Base-by-base conservation (phyloP, 2,888 invertebrate species). In the Alentia gelatinosa region DNA sequence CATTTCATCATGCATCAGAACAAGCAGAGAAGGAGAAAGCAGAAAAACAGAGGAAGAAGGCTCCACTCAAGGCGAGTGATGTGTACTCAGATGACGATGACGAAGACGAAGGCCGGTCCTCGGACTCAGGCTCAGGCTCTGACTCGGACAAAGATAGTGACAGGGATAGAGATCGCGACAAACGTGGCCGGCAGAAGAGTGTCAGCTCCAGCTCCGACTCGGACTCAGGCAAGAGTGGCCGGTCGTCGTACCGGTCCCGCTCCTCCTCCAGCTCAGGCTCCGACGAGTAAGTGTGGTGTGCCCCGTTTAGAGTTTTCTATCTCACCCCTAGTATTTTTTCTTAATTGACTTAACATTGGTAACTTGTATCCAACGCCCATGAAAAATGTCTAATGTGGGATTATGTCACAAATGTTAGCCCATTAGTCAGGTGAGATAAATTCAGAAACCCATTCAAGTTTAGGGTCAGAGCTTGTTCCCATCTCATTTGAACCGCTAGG, bases 21-120 rank as follows among this genome's bases (percentile, higher is more conserved):
- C 91, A 93, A 92, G 86, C 47, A 0, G 99, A 99, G 96, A 98
- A 98, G 90, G 98, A 98, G 93, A 98, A 98, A 94, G 96, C 97
- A 40, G 95, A 96, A 91, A 96, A 97, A 94, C 97, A 98, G 15
- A 98, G 98, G 95, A 89, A 89, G 40, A 89, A 89, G 42, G 42
- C 89, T 3, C 89, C 89, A 42, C 96, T 98, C 47, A 99, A 99
- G 95, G 98, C 99, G 0, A 98, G 98, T 0, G 99, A 99, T 95
- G 98, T 99, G 91, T 99, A 99, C 96, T 99, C 99, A 40, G 96
- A 96, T 90, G 96, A 96, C 92, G 95, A 96, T 84, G 95, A 95
- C 75, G 95, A 95, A 74, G 95, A 95, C 42, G 94, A 94, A 30
- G 95, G 74, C 9, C 91, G 90, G 30, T 90, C 90, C 5, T 90